Evolutionary conservation across 2,888 invertebrate species (phyloP), one percentile per base, ranked within the genome.

Genomic region (Cryptocheilus praepositus): DNA sequence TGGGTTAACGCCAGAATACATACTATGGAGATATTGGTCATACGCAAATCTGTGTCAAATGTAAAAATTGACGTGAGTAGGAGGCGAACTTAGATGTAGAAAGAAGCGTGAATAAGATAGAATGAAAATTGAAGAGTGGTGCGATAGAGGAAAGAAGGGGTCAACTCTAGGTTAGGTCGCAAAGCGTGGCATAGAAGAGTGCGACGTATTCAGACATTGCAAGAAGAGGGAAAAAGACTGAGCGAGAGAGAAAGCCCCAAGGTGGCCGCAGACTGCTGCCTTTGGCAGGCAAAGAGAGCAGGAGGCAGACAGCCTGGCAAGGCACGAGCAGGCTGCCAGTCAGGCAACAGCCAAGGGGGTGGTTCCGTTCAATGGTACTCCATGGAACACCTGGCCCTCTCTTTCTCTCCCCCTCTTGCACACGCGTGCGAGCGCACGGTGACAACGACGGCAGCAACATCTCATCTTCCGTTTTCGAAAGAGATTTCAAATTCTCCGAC

Each of bases 331-430:
- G 36, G 36, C 36, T 36, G 58, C 53, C n/a, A 70, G 73, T 61
- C 70, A 63, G 53, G 63, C 52, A 54, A 53, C 59, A 59, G 73
- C 69, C 71, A 74, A 73, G 77, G 70, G 82, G 82, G 82, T 79
- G 82, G 81, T 71, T 73, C 67, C 70, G 71, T 77, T 77, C 79
- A 71, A 74, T 72, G 75, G 74, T 81, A 77, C 79, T 77, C 76
- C 73, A 78, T 67, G 78, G 81, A 83, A 85, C 85, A 83, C 84
- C 84, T 85, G 85, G 85, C 82, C 80, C 72, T 76, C 66, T 74
- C 74, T 61, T 60, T 64, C 60, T 60, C 61, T 59, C 64, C 62
- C 56, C 57, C 49, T n/a, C 49, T 49, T 18, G n/a, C n/a, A n/a
- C 8, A 49, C 15, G 18, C 49, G 18, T 16, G 18, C 49, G 13